Evolutionary conservation across 2,113 vertebrate genomes (phyloP).

Genomic region (Clarias macrocephalus): DNA sequence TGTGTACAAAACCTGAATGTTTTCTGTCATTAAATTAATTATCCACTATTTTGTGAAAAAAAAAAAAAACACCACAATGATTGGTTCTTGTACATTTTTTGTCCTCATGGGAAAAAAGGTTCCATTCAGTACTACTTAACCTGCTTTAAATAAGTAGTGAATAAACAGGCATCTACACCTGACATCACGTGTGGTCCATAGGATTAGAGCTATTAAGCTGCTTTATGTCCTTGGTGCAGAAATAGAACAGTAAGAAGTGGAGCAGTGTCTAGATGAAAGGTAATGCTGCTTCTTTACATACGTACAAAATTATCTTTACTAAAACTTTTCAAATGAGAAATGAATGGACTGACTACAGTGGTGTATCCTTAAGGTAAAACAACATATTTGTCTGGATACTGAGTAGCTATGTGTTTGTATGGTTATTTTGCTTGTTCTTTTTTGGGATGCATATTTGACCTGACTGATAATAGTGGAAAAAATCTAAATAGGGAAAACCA

Average conservation of each 20-base stretch:
- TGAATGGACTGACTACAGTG: background rate
- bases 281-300: slow-evolving; percentile 1
- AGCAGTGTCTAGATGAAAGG: slow-evolving; percentile 65
- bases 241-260: slow-evolving; percentile 82
- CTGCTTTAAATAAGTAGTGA: slow-evolving; percentile 15
- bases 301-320: background rate
- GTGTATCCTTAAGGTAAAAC: slow-evolving; percentile 35
- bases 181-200: slow-evolving; percentile 66
- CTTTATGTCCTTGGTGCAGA: slow-evolving; percentile 81
- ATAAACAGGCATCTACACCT: slow-evolving; percentile 8
- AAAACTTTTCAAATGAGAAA: background rate
- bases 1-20: background rate
- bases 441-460: background rate
- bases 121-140: background rate
- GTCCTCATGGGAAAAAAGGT: background rate
- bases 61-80: no score
- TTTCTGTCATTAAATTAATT: background rate
- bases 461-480: background rate
- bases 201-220: slow-evolving; percentile 87
- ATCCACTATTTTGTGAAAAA: no score
- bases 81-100: background rate
- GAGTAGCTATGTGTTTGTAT: background rate
- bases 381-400: background rate
- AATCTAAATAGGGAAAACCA: background rate
- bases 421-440: slow-evolving; percentile 7